phyloP scores from a whole-genome alignment of 2,797 vertebrate species.

The Natrix natrix region DNA sequence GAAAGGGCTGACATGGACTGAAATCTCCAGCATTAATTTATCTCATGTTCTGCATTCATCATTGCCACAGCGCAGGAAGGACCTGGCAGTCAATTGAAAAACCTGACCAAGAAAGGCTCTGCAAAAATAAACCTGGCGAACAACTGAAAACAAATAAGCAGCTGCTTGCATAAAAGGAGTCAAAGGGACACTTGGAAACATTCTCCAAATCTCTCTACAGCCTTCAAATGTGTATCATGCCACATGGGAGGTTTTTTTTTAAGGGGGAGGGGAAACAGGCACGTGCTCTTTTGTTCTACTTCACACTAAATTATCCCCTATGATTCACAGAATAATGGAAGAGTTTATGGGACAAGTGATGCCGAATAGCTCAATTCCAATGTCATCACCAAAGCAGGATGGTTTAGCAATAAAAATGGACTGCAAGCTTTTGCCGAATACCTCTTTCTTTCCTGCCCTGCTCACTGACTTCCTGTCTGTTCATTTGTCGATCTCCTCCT shows the following conservation, averaged over 20 bases:
- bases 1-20: slow-evolving; percentile 97
- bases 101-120: slow-evolving; percentile 64
- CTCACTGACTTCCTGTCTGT: not conserved
- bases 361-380: not conserved
- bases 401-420: not conserved
- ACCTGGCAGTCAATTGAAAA: slow-evolving; percentile 74
- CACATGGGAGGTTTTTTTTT: slow-evolving; percentile 5
- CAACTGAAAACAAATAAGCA: slow-evolving; percentile 45
- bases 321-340: not conserved
- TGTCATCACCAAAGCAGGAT: not conserved
- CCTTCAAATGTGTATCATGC: slow-evolving; percentile 13
- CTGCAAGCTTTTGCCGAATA: not conserved
- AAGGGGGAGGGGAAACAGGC: not conserved
- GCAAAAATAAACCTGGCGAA: slow-evolving; percentile 52
- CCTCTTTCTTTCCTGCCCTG: not conserved
- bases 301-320: not conserved
- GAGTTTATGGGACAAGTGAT: not conserved
- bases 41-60: slow-evolving; percentile 98
- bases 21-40: slow-evolving; percentile 96
- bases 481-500: not conserved
- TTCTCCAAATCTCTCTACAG: not conserved
- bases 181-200: slow-evolving; percentile 18
- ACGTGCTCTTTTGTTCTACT: not conserved
- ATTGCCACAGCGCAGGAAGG: slow-evolving; percentile 83
- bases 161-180: slow-evolving; percentile 23